Percentiles rank a stretch among this genome's conserved stretches.
Evolutionary conservation across 2,113 vertebrate genomes (phyloP).

Genomic region (Diglossa brunneiventris): DNA sequence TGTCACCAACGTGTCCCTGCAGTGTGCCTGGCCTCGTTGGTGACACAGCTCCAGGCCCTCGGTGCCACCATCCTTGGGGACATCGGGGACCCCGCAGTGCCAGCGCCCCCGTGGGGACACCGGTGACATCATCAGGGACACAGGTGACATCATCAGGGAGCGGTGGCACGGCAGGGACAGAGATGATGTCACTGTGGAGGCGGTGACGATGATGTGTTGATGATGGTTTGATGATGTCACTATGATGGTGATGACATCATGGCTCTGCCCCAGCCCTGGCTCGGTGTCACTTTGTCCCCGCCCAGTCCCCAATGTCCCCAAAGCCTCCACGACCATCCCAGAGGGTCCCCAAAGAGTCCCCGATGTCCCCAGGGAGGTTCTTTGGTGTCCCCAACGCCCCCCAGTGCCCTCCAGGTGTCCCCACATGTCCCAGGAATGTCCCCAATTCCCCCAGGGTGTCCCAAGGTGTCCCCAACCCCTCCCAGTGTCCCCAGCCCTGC

Average conservation of each 20-base stretch:
- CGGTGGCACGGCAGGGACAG: fast-evolving
- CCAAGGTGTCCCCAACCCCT: not conserved
- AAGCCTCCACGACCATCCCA: not conserved
- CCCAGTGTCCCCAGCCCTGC: not conserved
- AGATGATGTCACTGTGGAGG: fast-evolving
- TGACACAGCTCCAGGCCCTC: not conserved
- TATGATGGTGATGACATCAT: not conserved
- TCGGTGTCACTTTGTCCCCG: not conserved
- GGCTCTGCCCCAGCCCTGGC: not conserved
- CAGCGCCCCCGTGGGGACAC: not conserved
- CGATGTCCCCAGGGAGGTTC: not conserved
- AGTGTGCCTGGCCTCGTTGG: not conserved
- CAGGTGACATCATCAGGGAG: not conserved
- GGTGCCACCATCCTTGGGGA: not conserved
- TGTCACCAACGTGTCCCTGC: not conserved
- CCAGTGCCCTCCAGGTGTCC: too few relatives aligned
- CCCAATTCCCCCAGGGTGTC: not conserved
- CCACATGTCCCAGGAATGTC: not conserved
- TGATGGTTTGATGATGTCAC: not conserved
- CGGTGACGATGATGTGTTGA: too few relatives aligned
- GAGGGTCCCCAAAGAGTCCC: not conserved
- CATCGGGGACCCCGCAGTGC: not conserved
- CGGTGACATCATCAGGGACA: not conserved
- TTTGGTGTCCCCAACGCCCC: not conserved
- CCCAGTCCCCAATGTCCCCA: not conserved